phyloP scores from a whole-genome alignment of 2,888 invertebrate species.

The Prenolepis imparis region DNA sequence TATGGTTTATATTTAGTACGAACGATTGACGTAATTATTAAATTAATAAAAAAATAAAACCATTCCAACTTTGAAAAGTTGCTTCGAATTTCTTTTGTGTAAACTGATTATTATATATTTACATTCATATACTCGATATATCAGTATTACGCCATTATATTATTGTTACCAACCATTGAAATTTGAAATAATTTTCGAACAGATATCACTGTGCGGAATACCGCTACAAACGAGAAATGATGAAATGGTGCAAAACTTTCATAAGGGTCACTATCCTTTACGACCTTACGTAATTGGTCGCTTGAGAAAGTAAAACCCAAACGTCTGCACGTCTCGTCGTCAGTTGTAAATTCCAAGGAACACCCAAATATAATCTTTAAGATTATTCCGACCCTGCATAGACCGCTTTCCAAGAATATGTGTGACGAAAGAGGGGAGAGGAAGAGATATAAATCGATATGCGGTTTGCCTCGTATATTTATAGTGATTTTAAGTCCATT shows the following conservation, averaged over 20 bases:
- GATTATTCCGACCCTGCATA: slow-evolving; percentile 25
- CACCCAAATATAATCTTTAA: slow-evolving; percentile 32
- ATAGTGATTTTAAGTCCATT: slow-evolving; percentile 6
- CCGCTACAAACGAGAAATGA: slow-evolving; percentile 2
- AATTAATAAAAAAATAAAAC: neutral
- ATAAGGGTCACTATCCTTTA: slow-evolving; percentile 54
- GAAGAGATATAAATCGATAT: slow-evolving; percentile 39
- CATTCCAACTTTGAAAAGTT: neutral
- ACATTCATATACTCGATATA: no score
- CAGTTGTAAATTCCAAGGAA: slow-evolving; percentile 31
- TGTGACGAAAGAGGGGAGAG: slow-evolving; percentile 14
- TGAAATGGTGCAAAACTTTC: slow-evolving; percentile 57
- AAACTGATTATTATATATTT: no score
- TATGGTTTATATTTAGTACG: neutral
- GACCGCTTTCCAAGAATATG: slow-evolving; percentile 9
- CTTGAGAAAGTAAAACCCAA: slow-evolving; percentile 71
- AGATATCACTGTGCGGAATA: neutral
- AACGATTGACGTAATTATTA: neutral
- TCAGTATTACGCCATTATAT: neutral
- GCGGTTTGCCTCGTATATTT: neutral
- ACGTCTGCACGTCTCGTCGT: slow-evolving; percentile 30
- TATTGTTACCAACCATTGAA: slow-evolving; percentile 1
- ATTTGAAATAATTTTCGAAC: neutral
- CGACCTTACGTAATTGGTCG: slow-evolving; percentile 64
- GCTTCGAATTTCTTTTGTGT: neutral